Percentiles rank a stretch among this genome's conserved stretches.
Conservation (phyloP, 2,888 invertebrate genomes). For the Drosophila quinaria region DNA sequence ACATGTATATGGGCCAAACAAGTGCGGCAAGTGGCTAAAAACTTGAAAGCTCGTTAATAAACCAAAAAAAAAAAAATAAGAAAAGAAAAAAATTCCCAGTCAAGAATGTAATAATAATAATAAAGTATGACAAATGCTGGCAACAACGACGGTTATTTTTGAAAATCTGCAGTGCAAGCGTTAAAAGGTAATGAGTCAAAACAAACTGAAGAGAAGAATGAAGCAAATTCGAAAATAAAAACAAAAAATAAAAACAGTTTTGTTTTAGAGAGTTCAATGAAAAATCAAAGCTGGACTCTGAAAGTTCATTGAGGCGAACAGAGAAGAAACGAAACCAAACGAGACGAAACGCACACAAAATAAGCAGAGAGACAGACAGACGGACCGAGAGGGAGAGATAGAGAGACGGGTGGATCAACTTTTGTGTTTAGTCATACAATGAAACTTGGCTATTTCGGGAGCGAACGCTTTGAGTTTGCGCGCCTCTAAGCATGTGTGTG, state of each 20-base stretch:
- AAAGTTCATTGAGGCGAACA: constrained; percentile 51
- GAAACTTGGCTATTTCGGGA: constrained; percentile 74
- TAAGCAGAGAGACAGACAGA: constrained; percentile 13
- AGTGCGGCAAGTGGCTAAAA: constrained; percentile 1
- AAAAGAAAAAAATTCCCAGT: background rate
- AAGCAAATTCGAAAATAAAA: background rate
- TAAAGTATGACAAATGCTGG: background rate
- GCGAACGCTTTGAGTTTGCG: constrained; percentile 63
- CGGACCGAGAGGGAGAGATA: constrained; percentile 2
- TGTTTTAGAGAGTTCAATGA: constrained; percentile 38
- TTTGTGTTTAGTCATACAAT: constrained; percentile 65
- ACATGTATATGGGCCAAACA: background rate
- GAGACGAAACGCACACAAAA: constrained; percentile 24
- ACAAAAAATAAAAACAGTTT: constrained; percentile 3
- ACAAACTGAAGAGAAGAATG: constrained; percentile 1
- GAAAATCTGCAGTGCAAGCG: constrained; percentile 19
- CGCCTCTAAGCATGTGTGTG: constrained; percentile 29
- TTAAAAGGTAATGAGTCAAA: background rate
- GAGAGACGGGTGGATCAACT: constrained; percentile 22
- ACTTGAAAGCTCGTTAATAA: constrained; percentile 8
- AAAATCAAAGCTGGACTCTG: constrained; percentile 46
- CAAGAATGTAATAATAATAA: background rate
- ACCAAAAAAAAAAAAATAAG: background rate
- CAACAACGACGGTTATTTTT: constrained; percentile 59
- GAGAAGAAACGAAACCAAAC: constrained; percentile 37